These are phyloP conservation scores for Pocillopora verrucosa DNA, from an alignment of 64 coral and sea anemone genomes.

Conservation along the genomic window DNA sequence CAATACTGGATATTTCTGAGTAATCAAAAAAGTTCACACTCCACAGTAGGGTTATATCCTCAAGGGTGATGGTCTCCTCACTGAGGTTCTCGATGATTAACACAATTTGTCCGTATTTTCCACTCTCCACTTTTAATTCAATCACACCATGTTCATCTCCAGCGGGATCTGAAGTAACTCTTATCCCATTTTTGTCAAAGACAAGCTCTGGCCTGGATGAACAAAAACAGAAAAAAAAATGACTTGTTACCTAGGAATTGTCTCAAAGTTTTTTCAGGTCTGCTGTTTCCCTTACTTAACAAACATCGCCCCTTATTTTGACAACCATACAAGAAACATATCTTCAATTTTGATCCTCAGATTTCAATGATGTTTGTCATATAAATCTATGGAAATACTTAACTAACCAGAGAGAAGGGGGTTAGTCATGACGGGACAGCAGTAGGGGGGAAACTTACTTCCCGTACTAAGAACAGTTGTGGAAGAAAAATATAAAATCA, in stretches of 20 bases:
- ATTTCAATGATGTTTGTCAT: too few relatives aligned
- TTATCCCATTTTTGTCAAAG: slow-evolving; percentile 37
- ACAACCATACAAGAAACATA: too few relatives aligned
- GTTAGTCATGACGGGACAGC: too few relatives aligned
- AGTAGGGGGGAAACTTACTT: too few relatives aligned
- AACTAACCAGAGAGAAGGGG: too few relatives aligned
- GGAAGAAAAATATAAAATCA: too few relatives aligned
- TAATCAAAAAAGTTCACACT: slow-evolving; percentile 53
- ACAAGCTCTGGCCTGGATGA: slow-evolving; percentile 30
- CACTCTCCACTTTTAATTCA: slow-evolving; percentile 19
- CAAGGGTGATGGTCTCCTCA: background rate
- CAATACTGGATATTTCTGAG: slow-evolving; percentile 30
- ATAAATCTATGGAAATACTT: too few relatives aligned
- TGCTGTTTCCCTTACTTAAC: too few relatives aligned
- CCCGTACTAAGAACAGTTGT: too few relatives aligned
- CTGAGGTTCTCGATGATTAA: slow-evolving; percentile 22
- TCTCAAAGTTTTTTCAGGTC: too few relatives aligned
- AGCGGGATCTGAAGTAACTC: slow-evolving; percentile 21
- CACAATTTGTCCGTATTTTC: slow-evolving; percentile 5
- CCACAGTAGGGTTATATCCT: slow-evolving; percentile 40
- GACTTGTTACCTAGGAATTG: background rate
- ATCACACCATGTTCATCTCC: slow-evolving; percentile 51
- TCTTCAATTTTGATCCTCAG: too few relatives aligned
- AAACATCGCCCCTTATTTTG: too few relatives aligned
- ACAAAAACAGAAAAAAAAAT: background rate